phyloP scores from a whole-genome alignment of 30 jellyfish, hydroid and myxozoan species.

The Turritopsis dohrnii region DNA sequence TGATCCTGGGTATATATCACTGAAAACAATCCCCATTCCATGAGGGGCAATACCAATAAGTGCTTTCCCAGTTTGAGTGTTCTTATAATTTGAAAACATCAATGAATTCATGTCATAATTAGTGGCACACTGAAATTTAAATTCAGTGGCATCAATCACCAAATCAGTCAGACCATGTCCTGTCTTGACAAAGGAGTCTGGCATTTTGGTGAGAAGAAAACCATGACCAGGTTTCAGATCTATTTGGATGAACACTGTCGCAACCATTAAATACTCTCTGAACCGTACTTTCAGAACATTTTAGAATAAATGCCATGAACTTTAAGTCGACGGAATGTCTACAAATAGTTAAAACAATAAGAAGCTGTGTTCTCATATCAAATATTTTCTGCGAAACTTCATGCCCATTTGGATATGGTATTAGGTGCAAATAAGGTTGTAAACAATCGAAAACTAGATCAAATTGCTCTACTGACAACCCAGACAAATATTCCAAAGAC shows the following conservation, averaged over 20 bases:
- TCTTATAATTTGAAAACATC: conserved; percentile 34
- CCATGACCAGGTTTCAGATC: conserved; percentile 18
- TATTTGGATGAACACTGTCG: conserved; percentile 27
- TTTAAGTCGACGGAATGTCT: conserved; percentile 17
- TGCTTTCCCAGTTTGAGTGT: conserved; percentile 37
- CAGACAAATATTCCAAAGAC: too few species aligned
- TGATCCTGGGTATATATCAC: conserved; percentile 53
- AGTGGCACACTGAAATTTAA: conserved; percentile 39
- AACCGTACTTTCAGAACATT: conserved; percentile 19
- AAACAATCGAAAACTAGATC: too few species aligned
- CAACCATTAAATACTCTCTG: conserved; percentile 18
- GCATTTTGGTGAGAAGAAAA: conserved; percentile 22
- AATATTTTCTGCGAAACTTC: conserved; percentile 9
- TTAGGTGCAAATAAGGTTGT: too few species aligned
- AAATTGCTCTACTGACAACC: too few species aligned
- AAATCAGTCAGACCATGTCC: conserved; percentile 37
- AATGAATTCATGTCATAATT: conserved; percentile 34
- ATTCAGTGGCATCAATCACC: conserved; percentile 28
- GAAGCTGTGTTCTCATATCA: conserved; percentile 25
- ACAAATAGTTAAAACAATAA: conserved; percentile 16
- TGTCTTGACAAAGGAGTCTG: conserved; percentile 18
- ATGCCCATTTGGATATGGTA: too few species aligned
- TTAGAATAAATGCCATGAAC: conserved; percentile 18
- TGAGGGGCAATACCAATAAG: conserved; percentile 49
- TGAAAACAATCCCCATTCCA: conserved; percentile 37